Conservation (phyloP, 2,888 invertebrate species). For the Thecocarcelia acutangulata region DNA sequence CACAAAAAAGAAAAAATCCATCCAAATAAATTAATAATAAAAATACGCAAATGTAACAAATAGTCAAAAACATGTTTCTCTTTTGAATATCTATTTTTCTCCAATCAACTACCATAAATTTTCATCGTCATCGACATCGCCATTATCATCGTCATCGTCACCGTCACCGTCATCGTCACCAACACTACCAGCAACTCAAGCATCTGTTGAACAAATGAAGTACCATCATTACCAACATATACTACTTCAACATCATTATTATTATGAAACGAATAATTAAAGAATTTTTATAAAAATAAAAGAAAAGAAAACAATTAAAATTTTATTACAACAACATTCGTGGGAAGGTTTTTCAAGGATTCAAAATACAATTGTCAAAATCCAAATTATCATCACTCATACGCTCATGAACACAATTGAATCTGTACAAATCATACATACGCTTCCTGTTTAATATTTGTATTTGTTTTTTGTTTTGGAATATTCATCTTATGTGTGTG, state of each 20-base stretch:
- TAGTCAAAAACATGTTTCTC: constrained; percentile 48
- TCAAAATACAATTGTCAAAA: constrained; percentile 24
- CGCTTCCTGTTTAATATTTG: constrained; percentile 13
- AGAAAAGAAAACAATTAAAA: constrained; percentile 15
- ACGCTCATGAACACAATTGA: constrained; percentile 29
- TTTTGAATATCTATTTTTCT: constrained; percentile 43
- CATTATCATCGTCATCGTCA: constrained; percentile 2
- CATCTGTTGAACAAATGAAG: constrained; percentile 37
- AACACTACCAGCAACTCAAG: constrained; percentile 35
- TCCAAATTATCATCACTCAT: constrained; percentile 35
- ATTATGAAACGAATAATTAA: constrained; percentile 21
- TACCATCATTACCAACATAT: constrained; percentile 51
- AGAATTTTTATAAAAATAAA: constrained; percentile 19
- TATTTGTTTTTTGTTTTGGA: not conserved
- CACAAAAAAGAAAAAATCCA: constrained; percentile 41
- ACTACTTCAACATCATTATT: constrained; percentile 55
- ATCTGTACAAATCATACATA: constrained; percentile 57
- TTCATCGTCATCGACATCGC: constrained; percentile 21
- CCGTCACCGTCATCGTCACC: too few relatives aligned
- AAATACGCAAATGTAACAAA: constrained; percentile 34
- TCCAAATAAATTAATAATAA: constrained; percentile 40
- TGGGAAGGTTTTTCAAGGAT: constrained; percentile 54
- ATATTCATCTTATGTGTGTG: not conserved
- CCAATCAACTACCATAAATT: constrained; percentile 44
- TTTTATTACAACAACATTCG: constrained; percentile 47